Evolutionary conservation across 2,888 invertebrate genomes (phyloP).

Genomic region (Lasioglossum villosulum): DNA sequence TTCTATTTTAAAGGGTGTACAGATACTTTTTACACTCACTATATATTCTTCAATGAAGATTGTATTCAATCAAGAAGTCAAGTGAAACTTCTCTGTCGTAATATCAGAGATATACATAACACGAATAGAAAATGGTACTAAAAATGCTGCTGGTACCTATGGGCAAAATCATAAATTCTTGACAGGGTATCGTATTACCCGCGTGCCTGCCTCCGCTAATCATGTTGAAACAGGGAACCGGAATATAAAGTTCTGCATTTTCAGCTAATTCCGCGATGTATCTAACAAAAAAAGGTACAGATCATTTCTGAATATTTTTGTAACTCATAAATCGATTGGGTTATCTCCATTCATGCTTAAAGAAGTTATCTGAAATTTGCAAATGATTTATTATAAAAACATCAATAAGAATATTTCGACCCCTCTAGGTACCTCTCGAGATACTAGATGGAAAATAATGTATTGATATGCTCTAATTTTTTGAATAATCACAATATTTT

Average conservation of each 20-base stretch:
- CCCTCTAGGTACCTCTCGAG: too few relatives aligned
- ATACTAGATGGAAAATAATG: too few relatives aligned
- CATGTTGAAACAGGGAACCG: conserved; percentile 80
- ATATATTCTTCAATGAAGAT: not conserved
- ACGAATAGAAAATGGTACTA: not conserved
- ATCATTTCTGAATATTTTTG: not conserved
- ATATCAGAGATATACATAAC: not conserved
- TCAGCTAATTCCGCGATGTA: conserved; percentile 79
- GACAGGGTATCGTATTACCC: conserved; percentile 75
- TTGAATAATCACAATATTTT: not conserved
- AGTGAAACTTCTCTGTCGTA: not conserved
- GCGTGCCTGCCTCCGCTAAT: conserved; percentile 78
- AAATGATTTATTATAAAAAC: too few relatives aligned
- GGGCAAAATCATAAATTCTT: conserved; percentile 80
- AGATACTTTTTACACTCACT: too few relatives aligned
- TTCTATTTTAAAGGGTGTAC: too few relatives aligned
- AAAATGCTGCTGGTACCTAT: conserved; percentile 51
- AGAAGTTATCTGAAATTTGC: not conserved
- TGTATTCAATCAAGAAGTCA: not conserved
- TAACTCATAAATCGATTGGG: not conserved
- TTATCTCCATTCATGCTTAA: not conserved
- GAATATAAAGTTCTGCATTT: conserved; percentile 73
- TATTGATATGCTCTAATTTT: not conserved
- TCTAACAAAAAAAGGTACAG: conserved; percentile 24
- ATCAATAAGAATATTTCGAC: too few relatives aligned